Evolutionary conservation across 1,140 invertebrate genomes (phyloP), one percentile per base, ranked within the genome.

Genomic region (Mizuhopecten yessoensis): DNA sequence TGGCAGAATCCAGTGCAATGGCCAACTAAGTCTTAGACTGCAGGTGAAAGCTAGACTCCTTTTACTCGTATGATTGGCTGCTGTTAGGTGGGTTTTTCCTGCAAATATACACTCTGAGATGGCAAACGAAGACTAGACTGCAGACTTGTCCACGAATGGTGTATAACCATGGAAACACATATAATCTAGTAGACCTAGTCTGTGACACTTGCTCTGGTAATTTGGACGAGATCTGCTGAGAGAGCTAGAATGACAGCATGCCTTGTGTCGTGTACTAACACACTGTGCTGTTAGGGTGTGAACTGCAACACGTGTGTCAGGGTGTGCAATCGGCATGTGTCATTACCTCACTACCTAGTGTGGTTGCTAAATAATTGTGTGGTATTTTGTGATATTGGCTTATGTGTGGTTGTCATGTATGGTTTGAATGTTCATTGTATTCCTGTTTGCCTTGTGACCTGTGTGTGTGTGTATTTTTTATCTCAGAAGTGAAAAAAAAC

Each of bases 1-100:
- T 75, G n/a, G 57, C 57, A 75, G 57, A n/a, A 75, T 75, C 23
- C 57, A 75, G 57, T n/a, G n/a, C 57, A 75, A 75, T 75, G n/a
- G 57, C 57, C 29, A 75, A 75, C 57, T 75, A 17, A 75, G 57
- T 75, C 23, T 75, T n/a, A 1, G 9, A 75, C 57, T 75, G 57
- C 57, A 75, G 57, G 57, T 75, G 57, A n/a, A 29, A 75, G 1
- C 23, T 45, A 45, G 42, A 45, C 42, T n/a, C n/a, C n/a, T 75
- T 75, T 17, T 75, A 75, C 57, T 75, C 23, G 57, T 75, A n/a
- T n/a, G 57, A 75, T 75, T 75, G 29, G 57, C 57, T 45, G 42
- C 42, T 39, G 36, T 13, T 49, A 49, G 45, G 45, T 49, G 45
- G n/a, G n/a, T 20, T 49, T 49, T 17, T 75, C 57, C n/a, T 75